These are phyloP conservation scores for Pristionchus arcanus DNA, from an alignment of 2,888 invertebrate species.

Conservation along the genomic window DNA sequence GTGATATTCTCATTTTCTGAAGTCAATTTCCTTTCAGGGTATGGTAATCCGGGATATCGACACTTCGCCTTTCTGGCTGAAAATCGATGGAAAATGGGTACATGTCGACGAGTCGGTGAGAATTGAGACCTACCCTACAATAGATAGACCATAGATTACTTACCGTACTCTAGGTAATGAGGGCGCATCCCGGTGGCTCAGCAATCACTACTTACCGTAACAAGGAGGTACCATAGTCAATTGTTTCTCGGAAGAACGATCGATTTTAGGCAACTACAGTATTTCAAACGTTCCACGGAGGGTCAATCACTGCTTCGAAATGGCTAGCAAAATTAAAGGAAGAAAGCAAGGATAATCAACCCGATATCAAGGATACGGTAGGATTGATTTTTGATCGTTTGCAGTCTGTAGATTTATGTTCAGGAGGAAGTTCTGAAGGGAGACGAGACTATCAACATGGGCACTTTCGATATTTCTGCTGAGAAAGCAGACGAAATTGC, in stretches of 20 bases:
- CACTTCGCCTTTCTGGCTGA: constrained; percentile 73
- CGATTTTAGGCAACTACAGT: constrained; percentile 73
- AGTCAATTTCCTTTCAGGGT: constrained; percentile 6
- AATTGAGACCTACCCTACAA: neutral
- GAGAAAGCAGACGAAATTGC: constrained; percentile 69
- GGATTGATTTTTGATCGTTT: constrained; percentile 13
- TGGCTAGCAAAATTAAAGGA: constrained; percentile 70
- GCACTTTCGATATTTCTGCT: constrained; percentile 68
- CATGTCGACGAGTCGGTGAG: constrained; percentile 70
- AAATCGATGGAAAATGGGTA: constrained; percentile 77
- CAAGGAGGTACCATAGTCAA: constrained; percentile 65
- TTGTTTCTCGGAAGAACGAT: neutral
- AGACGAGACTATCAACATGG: constrained; percentile 76
- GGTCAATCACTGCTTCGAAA: constrained; percentile 74
- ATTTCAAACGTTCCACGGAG: constrained; percentile 77
- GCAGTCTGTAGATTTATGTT: neutral
- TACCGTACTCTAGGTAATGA: constrained; percentile 57
- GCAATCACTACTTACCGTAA: constrained; percentile 77
- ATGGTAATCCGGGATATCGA: constrained; percentile 76
- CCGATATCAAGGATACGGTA: constrained; percentile 50
- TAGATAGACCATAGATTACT: neutral
- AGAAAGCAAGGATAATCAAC: constrained; percentile 44
- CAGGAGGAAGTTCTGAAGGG: constrained; percentile 69
- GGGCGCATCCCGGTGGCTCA: constrained; percentile 73
- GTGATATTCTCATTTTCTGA: neutral